Percentiles rank a stretch among this genome's conserved stretches.
Evolutionary conservation across 2,888 invertebrate species (phyloP).

Genomic region (Xanthorhoe designata): DNA sequence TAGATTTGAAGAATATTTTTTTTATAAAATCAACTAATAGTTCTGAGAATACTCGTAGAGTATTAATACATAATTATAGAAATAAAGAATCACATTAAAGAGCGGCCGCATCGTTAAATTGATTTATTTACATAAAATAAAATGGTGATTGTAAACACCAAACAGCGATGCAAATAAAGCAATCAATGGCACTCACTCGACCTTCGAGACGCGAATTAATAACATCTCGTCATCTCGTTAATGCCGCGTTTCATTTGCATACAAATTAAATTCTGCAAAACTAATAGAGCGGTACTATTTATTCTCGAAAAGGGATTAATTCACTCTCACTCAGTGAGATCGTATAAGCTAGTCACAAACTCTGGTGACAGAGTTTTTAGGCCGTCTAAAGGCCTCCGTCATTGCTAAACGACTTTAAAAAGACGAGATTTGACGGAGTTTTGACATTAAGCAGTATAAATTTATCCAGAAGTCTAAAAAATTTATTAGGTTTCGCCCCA

Average conservation of each 20-base stretch:
- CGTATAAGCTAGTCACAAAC: too few species aligned
- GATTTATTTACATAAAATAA: neutral
- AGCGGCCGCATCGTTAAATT: neutral
- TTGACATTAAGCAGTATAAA: too few species aligned
- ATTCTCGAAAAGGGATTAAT: conserved; percentile 41
- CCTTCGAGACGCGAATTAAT: conserved; percentile 42
- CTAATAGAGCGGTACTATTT: conserved; percentile 66
- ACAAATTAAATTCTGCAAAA: conserved; percentile 76
- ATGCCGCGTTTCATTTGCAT: conserved; percentile 69
- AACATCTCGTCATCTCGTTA: conserved; percentile 46
- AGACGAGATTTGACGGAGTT: too few species aligned
- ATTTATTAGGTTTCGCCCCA: too few species aligned
- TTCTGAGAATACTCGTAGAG: too few species aligned
- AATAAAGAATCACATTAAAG: neutral
- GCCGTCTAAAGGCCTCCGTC: too few species aligned
- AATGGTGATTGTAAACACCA: conserved; percentile 19
- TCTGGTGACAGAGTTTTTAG: too few species aligned
- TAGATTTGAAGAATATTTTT: too few species aligned
- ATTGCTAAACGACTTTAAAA: too few species aligned
- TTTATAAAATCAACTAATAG: too few species aligned
- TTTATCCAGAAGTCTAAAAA: too few species aligned
- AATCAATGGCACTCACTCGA: conserved; percentile 41
- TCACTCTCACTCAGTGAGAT: neutral
- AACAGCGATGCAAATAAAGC: conserved; percentile 40
- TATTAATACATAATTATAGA: neutral